Evolutionary conservation across 2,113 vertebrate genomes (phyloP).

Genomic region (Petrocephalus microphthalmus): DNA sequence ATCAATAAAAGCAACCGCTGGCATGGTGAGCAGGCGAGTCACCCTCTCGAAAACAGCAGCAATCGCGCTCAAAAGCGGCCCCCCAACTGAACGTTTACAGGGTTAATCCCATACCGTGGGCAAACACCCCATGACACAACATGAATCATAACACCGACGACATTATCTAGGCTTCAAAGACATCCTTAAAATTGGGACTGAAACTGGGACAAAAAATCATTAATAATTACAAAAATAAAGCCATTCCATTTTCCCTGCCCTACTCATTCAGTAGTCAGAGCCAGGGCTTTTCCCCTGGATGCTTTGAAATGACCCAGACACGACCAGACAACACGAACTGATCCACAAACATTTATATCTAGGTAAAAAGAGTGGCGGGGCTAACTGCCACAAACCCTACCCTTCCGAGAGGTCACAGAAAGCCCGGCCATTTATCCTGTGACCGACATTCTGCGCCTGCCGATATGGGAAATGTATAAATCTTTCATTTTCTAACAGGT

Average conservation of each 20-base stretch:
- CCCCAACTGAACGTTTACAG: not conserved
- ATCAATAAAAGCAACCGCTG: not conserved
- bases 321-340: not conserved
- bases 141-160: not conserved
- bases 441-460: not conserved
- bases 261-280: not conserved
- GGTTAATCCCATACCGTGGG: not conserved
- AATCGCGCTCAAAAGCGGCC: not conserved
- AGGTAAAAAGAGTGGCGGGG: not conserved
- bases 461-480: not conserved
- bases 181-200: not conserved
- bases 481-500: not conserved
- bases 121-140: not conserved
- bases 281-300: not conserved
- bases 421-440: not conserved
- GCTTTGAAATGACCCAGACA: not conserved
- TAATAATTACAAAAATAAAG: not conserved
- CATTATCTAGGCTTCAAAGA: not conserved
- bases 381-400: not conserved
- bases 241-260: not conserved
- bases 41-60: not conserved
- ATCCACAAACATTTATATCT: not conserved
- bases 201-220: slow-evolving; percentile 3
- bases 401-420: not conserved
- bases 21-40: not conserved